Base-by-base conservation (phyloP, 1,140 invertebrate species). In the Ceratina calcarata region DNA sequence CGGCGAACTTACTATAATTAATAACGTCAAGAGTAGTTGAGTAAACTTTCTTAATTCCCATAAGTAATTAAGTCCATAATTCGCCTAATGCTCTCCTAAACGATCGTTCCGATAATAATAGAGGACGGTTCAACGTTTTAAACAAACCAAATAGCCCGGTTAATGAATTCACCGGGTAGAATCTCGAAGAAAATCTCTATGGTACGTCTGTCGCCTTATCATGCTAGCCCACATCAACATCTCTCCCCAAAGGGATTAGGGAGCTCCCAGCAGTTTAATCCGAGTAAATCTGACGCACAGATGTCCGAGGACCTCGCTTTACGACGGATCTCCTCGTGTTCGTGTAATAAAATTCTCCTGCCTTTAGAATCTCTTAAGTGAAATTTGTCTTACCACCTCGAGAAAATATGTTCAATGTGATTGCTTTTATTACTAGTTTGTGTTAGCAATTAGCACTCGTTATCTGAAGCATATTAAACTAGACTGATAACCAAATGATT, bases 121-220 rank as follows among this genome's bases (percentile, higher is more conserved):
- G 51, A 3, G 51, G 12, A 15, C 12, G 51, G 12, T 53, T 37
- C 32, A 37, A 37, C 32, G 32, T 37, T 37, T 65, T 16, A 37
- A 18, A 22, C 12, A 66, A 4, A 53, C 1, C 16, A 68, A 12
- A 24, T 22, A 16, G 15, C 24, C 7, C 7, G 13, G 20, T n/a
- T 67, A 67, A 68, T 53, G 45, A 53, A 68, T 68, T 53, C 37
- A 7, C 7, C 8, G 8, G 32, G 49, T 53, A n/a, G 16, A 37
- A 68, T 68, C 66, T 18, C 22, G 2, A 67, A 67, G 45, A 27
- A 67, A 67, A 51, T 67, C 16, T 45, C n/a, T 66, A 37, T 6
- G 3, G 20, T 16, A 66, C 64, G 64, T 22, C 37, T 49, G 64
- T 66, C 66, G n/a, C n/a, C 24, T 58, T 70, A 37, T 55, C 67